Conservation (phyloP, 2,797 vertebrate species). For the Pseudochaenichthys georgianus region DNA sequence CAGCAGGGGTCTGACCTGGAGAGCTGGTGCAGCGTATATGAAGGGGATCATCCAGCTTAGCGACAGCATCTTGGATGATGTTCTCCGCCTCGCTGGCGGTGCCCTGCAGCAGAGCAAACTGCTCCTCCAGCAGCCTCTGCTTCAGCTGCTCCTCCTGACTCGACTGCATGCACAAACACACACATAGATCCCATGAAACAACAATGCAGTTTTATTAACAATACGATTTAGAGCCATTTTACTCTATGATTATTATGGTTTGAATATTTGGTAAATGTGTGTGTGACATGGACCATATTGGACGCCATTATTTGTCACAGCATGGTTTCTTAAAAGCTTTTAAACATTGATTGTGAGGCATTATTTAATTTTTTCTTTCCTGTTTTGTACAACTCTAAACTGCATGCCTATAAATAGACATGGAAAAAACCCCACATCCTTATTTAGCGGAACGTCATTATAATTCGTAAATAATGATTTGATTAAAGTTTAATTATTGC, state of each 20-base stretch:
- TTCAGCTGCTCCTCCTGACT: slow-evolving; percentile 88
- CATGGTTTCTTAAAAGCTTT: neutral
- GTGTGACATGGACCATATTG: neutral
- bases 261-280: too few relatives aligned
- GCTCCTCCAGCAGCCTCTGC: slow-evolving; percentile 92
- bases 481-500: too few relatives aligned
- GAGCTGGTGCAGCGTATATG: slow-evolving; percentile 96
- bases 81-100: slow-evolving; percentile 88
- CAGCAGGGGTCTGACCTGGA: slow-evolving; percentile 84
- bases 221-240: neutral
- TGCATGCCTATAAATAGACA: neutral
- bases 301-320: neutral
- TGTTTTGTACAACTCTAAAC: neutral
- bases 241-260: too few relatives aligned
- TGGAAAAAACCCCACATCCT: too few relatives aligned
- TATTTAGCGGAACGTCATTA: too few relatives aligned
- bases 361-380: neutral
- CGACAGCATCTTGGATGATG: slow-evolving; percentile 91
- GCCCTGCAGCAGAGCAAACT: slow-evolving; percentile 90
- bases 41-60: slow-evolving; percentile 93
- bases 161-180: slow-evolving; percentile 70
- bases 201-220: neutral
- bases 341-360: neutral
- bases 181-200: neutral
- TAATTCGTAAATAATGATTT: too few relatives aligned